A percentile compares a stretch with the other conserved stretches of the same genome.
phyloP scores from a whole-genome alignment of 2,888 invertebrate species.

The Crioceris asparagi region DNA sequence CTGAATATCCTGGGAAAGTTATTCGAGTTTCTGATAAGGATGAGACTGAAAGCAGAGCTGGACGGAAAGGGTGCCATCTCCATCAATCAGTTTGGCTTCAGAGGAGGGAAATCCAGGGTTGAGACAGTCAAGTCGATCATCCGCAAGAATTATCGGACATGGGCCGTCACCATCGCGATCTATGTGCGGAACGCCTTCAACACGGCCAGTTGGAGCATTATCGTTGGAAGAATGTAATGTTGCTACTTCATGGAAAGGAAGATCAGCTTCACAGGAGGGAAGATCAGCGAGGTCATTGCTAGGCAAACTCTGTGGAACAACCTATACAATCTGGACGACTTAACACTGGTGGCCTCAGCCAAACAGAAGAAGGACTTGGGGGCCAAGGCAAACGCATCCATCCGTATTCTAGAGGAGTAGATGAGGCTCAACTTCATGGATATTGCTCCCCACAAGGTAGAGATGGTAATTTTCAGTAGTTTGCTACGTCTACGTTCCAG shows the following conservation, averaged over 20 bases:
- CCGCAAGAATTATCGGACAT: not conserved
- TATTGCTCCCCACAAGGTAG: no score
- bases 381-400: not conserved
- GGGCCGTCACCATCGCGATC: not conserved
- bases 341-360: conserved; percentile 3
- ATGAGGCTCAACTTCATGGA: no score
- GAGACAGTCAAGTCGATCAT: not conserved
- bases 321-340: conserved; percentile 4
- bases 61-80: not conserved
- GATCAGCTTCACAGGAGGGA: not conserved
- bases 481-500: no score
- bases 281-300: not conserved
- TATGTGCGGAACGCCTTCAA: conserved; percentile 4
- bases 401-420: no score
- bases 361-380: not conserved
- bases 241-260: no score
- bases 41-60: conserved; percentile 1
- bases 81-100: conserved; percentile 4
- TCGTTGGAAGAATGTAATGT: no score
- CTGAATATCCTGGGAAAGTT: conserved; percentile 1
- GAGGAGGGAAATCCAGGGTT: not conserved
- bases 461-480: no score
- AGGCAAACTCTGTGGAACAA: conserved; percentile 5
- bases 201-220: no score
- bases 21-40: not conserved